Percentiles rank a stretch among this genome's conserved stretches.
These are phyloP conservation scores for Catharus bicknelli DNA, from an alignment of 2,113 vertebrate species.

Conservation along the genomic window DNA sequence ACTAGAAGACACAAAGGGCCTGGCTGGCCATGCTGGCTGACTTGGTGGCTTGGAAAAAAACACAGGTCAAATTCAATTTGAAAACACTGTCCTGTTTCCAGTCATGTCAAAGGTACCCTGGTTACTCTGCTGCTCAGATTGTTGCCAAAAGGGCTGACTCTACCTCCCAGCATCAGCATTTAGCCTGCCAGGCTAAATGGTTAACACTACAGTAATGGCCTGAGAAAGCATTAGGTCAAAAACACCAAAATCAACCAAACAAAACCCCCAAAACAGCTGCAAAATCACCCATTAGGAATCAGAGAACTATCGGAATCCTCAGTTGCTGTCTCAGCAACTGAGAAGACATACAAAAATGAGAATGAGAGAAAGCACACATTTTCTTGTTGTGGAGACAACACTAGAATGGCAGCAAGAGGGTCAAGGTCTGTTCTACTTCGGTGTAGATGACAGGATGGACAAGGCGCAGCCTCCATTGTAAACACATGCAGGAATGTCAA, in stretches of 20 bases:
- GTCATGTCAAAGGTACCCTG: accelerated
- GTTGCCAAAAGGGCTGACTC: not conserved
- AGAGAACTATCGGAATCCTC: not conserved
- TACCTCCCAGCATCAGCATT: not conserved
- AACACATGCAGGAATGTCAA: not conserved
- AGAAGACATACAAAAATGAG: not conserved
- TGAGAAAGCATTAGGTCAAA: not conserved
- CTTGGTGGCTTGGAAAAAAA: not conserved
- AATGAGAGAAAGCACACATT: not conserved
- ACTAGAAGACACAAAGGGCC: accelerated
- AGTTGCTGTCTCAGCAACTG: not conserved
- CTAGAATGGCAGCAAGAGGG: not conserved
- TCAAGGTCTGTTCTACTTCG: not conserved
- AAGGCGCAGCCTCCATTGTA: not conserved
- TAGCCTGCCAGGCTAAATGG: not conserved
- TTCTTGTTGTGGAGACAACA: not conserved
- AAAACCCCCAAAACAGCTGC: not conserved
- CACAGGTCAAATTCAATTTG: accelerated
- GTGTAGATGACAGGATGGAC: not conserved
- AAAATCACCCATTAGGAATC: not conserved
- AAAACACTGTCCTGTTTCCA: not conserved
- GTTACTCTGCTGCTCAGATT: not conserved
- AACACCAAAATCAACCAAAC: not conserved
- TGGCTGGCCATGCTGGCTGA: not conserved
- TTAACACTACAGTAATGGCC: not conserved